A percentile compares a stretch with the other conserved stretches of the same genome.
phyloP scores from a whole-genome alignment of 2,797 vertebrate species.

The Peromyscus attwateri region DNA sequence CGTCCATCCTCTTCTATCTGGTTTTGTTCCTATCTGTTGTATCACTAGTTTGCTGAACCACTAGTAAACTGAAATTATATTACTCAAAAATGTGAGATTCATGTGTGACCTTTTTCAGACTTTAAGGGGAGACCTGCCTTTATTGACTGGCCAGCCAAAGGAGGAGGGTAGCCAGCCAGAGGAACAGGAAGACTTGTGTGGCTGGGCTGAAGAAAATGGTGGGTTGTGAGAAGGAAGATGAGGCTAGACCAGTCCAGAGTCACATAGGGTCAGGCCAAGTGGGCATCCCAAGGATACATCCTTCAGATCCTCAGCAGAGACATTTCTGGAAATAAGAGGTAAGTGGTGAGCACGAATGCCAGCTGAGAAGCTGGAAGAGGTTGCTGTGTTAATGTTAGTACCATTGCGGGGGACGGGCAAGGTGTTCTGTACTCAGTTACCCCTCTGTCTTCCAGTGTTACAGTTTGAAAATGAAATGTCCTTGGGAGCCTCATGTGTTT shows the following conservation, averaged over 20 bases:
- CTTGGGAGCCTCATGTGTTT: not conserved
- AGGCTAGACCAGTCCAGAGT: not conserved
- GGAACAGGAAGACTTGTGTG: not conserved
- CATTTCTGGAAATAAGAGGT: conserved; percentile 12
- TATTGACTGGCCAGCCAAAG: not conserved
- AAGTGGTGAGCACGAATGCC: not conserved
- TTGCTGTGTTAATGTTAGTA: not conserved
- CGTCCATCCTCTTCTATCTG: not conserved
- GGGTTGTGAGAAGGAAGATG: not conserved
- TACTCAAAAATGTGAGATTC: not conserved
- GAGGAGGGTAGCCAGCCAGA: not conserved
- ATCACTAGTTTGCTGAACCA: not conserved
- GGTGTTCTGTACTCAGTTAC: not conserved
- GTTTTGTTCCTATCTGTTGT: not conserved
- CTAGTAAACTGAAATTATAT: not conserved
- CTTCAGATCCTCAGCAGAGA: not conserved
- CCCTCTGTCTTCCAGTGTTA: not conserved
- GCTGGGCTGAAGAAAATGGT: not conserved
- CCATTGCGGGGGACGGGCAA: not conserved
- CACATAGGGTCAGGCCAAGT: not conserved
- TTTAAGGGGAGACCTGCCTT: not conserved
- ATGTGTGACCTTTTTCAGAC: not conserved
- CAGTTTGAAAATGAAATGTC: not conserved
- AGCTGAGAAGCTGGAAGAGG: not conserved
- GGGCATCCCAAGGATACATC: not conserved